Evolutionary conservation across 2,888 invertebrate species (phyloP).

Genomic region (Drosophila peninsularis): DNA sequence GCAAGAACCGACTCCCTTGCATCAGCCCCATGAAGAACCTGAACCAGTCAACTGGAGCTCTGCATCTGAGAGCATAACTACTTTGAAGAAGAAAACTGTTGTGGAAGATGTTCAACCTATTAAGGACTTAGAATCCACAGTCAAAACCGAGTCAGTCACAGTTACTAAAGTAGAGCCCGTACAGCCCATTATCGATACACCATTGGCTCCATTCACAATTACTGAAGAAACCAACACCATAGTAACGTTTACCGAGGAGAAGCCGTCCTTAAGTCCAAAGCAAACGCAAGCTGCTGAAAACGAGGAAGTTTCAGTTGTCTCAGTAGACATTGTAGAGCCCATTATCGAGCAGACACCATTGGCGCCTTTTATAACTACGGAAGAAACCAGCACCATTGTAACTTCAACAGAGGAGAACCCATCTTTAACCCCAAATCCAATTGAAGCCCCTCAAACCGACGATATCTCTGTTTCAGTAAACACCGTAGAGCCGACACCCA

Average conservation of each 20-base stretch:
- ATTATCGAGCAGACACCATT: slow-evolving; percentile 16
- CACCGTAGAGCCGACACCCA: background rate
- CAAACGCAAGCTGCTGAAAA: background rate
- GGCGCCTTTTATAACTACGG: slow-evolving; percentile 26
- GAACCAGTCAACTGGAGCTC: background rate
- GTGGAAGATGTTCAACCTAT: background rate
- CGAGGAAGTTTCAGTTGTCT: background rate
- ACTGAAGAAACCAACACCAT: background rate
- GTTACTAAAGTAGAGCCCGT: background rate
- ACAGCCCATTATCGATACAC: background rate
- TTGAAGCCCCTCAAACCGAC: background rate
- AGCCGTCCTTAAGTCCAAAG: background rate
- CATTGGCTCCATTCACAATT: slow-evolving; percentile 26
- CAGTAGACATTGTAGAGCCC: background rate
- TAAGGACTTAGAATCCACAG: background rate
- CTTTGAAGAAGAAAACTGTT: background rate
- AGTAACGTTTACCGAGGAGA: background rate
- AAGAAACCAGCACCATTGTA: background rate
- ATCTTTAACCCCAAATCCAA: background rate
- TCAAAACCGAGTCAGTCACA: background rate
- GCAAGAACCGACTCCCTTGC: background rate
- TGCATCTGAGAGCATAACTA: background rate
- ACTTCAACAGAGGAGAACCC: background rate
- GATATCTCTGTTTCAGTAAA: background rate
- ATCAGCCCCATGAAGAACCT: background rate